A percentile compares a stretch with the other conserved stretches of the same genome.
These are phyloP conservation scores for Peromyscus polionotus DNA, from an alignment of 2,113 vertebrate species.

Conservation along the genomic window DNA sequence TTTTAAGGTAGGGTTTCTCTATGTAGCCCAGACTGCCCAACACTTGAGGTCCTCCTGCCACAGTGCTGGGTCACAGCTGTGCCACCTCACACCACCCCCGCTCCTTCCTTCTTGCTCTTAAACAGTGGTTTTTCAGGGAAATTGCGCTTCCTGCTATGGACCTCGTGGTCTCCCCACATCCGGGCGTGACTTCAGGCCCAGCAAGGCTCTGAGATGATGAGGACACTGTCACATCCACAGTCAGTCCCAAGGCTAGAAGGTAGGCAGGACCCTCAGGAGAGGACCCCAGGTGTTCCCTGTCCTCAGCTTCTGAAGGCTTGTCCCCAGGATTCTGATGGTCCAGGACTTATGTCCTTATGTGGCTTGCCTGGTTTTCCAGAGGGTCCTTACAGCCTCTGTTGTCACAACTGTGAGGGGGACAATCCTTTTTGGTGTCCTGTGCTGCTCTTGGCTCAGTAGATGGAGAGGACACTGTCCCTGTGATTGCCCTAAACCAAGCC, in stretches of 20 bases:
- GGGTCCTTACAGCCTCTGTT: background rate
- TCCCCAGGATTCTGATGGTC: background rate
- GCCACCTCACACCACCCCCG: background rate
- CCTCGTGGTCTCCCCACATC: background rate
- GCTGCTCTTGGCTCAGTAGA: background rate
- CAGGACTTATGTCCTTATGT: fast-evolving
- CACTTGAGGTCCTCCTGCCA: background rate
- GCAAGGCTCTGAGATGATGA: background rate
- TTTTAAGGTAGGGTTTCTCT: background rate
- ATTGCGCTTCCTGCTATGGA: background rate
- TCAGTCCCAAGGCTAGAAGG: background rate
- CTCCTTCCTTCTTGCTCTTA: background rate
- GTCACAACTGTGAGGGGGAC: background rate
- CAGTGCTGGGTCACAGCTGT: background rate
- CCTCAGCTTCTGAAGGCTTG: background rate
- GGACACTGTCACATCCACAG: background rate
- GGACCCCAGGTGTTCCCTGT: background rate
- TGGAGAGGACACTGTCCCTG: background rate
- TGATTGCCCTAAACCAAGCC: background rate
- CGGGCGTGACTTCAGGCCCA: background rate
- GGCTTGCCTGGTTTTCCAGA: background rate
- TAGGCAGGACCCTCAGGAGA: background rate
- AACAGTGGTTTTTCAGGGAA: background rate
- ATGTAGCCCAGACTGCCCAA: background rate
- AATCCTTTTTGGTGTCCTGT: background rate